Percentiles rank a stretch among this genome's conserved stretches.
Conservation (phyloP, 2,797 vertebrate genomes). For the Poeciliopsis infans region DNA sequence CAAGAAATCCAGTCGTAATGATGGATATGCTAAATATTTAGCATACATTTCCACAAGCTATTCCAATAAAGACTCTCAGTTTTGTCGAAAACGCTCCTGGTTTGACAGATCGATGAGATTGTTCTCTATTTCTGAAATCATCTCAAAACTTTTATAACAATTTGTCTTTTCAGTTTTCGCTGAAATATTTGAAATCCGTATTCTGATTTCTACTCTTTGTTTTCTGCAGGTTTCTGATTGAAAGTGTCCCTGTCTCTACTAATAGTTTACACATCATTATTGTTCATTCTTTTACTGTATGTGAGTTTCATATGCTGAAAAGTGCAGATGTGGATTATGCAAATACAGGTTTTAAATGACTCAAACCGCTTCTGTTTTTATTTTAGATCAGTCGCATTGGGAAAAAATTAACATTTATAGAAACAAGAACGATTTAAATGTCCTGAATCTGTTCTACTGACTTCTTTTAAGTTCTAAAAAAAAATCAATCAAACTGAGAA, state of each 20-base stretch:
- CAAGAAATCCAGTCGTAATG: conserved; percentile 38
- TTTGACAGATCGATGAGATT: conserved; percentile 39
- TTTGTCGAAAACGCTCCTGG: conserved; percentile 30
- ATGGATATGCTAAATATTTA: conserved; percentile 49
- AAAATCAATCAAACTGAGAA: conserved; percentile 12
- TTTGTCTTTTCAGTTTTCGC: conserved; percentile 21
- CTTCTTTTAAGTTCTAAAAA: conserved; percentile 12
- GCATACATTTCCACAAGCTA: conserved; percentile 31
- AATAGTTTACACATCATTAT: conserved; percentile 37
- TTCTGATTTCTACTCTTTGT: conserved; percentile 12
- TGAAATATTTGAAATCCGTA: conserved; percentile 24
- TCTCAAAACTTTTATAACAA: conserved; percentile 35
- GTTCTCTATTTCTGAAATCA: conserved; percentile 44
- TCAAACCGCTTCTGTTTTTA: conserved; percentile 14
- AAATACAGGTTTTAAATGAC: conserved; percentile 44
- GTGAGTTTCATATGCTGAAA: conserved; percentile 42
- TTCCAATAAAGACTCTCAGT: conserved; percentile 20
- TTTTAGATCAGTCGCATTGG: conserved; percentile 7
- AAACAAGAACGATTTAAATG: conserved; percentile 8
- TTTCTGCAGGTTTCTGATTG: conserved; percentile 24
- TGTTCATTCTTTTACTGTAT: conserved; percentile 49
- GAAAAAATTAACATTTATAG: not conserved
- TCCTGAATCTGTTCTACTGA: conserved; percentile 22
- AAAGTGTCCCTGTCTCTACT: conserved; percentile 31
- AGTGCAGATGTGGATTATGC: conserved; percentile 51